Evolutionary conservation across 1,140 invertebrate genomes (phyloP), one percentile per base, ranked within the genome.

Genomic region (Venustaconcha ellipsiformis): DNA sequence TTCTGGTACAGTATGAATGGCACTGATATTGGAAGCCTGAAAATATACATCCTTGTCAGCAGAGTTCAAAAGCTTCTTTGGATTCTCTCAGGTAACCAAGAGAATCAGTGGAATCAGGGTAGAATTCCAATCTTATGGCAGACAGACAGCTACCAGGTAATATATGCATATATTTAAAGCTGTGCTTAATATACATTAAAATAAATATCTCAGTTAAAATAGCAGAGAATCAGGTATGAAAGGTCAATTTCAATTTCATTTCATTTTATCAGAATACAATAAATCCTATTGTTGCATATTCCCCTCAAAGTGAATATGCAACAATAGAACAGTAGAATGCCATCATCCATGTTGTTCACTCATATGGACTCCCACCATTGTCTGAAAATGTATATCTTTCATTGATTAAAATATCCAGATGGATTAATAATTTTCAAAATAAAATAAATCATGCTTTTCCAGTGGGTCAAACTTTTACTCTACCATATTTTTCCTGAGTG

Each of bases 1-100:
- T 95, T 95, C 85, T 95, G 92, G 90, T 93, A 91, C 82, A 94
- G 95, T 83, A 95, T 95, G 94, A 95, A 92, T 82, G 94, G 95
- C 17, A 20, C 6, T 30, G 67, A 82, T 66, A 80, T 87, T 64
- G 84, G 81, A 11, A 78, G 72, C 8, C 77, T 88, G 17, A 82
- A 84, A 62, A 65, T 88, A 17, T 82, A 81, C 30, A 74, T 23
- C 55, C 69, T 11, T 67, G 70, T 23, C 26, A 76, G 64, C 55
- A 48, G 73, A 15, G 66, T 70, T 14, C 74, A 55, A 1, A 73
- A 48, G 13, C 20, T 79, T 8, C n/a, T 83, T 23, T 85, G 83
- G 83, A 71, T 68, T 23, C 76, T 82, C 23, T 65, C 63, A 57
- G 85, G 85, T 26, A 76, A 83, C 62, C 79, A 88, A 77, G 48